phyloP scores from a whole-genome alignment of 1,140 invertebrate genomes.

The Drosophila obscura region DNA sequence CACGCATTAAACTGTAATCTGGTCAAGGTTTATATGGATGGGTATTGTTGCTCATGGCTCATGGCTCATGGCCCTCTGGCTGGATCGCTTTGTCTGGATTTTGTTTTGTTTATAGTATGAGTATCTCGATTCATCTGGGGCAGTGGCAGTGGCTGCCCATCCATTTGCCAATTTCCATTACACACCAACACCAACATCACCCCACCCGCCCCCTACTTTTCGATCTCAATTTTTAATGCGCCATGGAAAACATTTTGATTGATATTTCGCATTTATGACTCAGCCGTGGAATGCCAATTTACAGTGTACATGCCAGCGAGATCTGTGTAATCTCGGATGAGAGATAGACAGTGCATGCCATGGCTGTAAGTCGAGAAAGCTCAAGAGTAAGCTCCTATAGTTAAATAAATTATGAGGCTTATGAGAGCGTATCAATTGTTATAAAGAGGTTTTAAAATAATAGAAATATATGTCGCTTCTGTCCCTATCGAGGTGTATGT shows the following conservation, averaged over 20 bases:
- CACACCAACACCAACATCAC: too few relatives aligned
- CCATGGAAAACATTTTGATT: conserved; percentile 45
- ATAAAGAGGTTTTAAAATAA: not conserved
- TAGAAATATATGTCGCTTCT: too few relatives aligned
- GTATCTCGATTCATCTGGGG: conserved; percentile 30
- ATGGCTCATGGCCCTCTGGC: not conserved
- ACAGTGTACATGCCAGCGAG: not conserved
- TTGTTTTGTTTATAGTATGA: conserved; percentile 64
- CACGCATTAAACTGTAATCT: conserved; percentile 74
- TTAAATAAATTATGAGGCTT: too few relatives aligned
- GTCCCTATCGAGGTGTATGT: too few relatives aligned
- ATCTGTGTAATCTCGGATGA: not conserved
- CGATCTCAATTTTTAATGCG: conserved; percentile 28
- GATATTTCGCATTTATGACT: conserved; percentile 55
- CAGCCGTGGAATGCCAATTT: conserved; percentile 23
- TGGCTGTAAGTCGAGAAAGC: not conserved
- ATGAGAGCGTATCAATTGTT: too few relatives aligned
- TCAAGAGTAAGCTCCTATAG: too few relatives aligned
- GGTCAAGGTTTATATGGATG: conserved; percentile 68
- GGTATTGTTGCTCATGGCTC: conserved; percentile 14
- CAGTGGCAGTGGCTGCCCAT: not conserved
- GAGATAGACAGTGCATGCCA: too few relatives aligned
- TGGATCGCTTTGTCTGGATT: conserved; percentile 19
- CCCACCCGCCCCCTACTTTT: not conserved
- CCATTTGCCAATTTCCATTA: not conserved